Evolutionary conservation across 2,888 invertebrate genomes (phyloP).

Genomic region (Petrophora chlorosata): DNA sequence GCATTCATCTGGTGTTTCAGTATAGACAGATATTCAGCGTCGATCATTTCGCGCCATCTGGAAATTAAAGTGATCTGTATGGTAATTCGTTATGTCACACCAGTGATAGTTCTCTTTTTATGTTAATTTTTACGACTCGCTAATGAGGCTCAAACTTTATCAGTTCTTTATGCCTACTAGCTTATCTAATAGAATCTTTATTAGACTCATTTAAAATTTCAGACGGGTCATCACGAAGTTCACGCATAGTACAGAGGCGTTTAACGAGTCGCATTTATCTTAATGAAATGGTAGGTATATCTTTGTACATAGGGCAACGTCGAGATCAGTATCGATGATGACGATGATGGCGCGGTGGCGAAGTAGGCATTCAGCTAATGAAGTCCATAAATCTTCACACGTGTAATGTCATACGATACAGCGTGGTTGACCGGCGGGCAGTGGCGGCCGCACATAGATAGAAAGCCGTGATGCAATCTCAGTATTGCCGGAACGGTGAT

Average conservation of each 20-base stretch:
- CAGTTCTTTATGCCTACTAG: conserved; percentile 7
- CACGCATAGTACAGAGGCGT: conserved; percentile 32
- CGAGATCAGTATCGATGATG: conserved; percentile 47
- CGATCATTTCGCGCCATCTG: conserved; percentile 76
- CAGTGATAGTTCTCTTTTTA: conserved; percentile 4
- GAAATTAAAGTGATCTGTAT: conserved; percentile 28
- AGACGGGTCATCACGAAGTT: conserved; percentile 16
- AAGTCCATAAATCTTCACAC: conserved; percentile 57
- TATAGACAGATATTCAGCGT: conserved; percentile 67
- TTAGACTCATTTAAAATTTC: conserved; percentile 12
- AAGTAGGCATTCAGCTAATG: conserved; percentile 52
- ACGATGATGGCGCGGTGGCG: conserved; percentile 40
- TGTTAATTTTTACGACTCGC: conserved; percentile 11
- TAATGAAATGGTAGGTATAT: conserved; percentile 41
- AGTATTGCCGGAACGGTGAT: conserved; percentile 44
- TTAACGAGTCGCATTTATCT: conserved; percentile 40
- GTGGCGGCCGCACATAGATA: conserved; percentile 42
- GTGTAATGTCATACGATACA: conserved; percentile 30
- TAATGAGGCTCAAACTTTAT: conserved; percentile 16
- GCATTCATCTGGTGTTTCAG: conserved; percentile 73
- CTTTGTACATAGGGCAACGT: conserved; percentile 38
- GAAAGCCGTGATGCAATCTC: conserved; percentile 66
- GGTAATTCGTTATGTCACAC: conserved; percentile 16
- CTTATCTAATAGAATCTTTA: conserved; percentile 28
- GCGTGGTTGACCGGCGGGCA: conserved; percentile 24